phyloP scores from a whole-genome alignment of 2,113 vertebrate genomes.

The Rhodinocichla rosea region DNA sequence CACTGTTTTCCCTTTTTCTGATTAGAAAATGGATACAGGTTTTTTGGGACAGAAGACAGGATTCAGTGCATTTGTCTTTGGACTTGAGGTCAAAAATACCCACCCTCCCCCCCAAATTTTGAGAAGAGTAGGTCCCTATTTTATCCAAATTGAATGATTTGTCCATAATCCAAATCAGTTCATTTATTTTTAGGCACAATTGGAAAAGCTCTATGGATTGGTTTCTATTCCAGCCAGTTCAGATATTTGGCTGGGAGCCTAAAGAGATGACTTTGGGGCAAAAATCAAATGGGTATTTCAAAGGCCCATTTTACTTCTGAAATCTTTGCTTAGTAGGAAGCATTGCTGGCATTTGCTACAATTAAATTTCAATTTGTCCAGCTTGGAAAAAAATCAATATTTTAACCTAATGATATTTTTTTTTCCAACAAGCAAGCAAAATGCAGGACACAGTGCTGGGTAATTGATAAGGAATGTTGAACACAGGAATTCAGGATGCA shows the following conservation, averaged over 20 bases:
- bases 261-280: neutral
- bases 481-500: neutral
- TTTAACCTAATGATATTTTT: neutral
- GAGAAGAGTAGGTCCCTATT: neutral
- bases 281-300: neutral
- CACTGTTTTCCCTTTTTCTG: neutral
- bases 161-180: neutral
- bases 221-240: neutral
- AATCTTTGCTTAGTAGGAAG: neutral
- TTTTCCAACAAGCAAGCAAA: neutral
- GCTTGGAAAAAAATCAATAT: neutral
- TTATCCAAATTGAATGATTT: neutral
- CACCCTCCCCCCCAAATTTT: neutral
- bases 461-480: neutral
- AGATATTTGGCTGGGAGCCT: neutral
- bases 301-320: neutral
- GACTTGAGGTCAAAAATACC: neutral
- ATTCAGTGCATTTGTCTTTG: neutral
- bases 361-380: slow-evolving; percentile 1
- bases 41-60: neutral
- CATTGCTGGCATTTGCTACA: neutral
- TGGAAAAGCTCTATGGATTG: neutral
- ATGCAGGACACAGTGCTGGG: fast-evolving
- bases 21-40: neutral
- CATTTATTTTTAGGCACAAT: neutral